A percentile compares a stretch with the other conserved stretches of the same genome.
These are phyloP conservation scores for Fragariocoptes setiger DNA, from an alignment of 1,140 invertebrate species.

Conservation along the genomic window DNA sequence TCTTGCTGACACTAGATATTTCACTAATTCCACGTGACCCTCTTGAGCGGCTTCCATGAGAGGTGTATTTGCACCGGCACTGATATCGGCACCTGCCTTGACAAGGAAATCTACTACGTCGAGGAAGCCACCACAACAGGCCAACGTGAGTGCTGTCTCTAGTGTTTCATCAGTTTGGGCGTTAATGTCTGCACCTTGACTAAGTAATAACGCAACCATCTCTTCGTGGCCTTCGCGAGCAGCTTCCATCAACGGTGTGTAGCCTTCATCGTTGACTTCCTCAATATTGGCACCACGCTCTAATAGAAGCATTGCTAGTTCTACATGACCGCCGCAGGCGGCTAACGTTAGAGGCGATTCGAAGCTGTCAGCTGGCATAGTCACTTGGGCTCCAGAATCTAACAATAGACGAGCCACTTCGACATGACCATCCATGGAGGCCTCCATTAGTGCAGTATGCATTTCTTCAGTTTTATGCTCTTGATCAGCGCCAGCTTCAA, in stretches of 20 bases:
- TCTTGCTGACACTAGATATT: constrained; percentile 33
- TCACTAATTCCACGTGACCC: constrained; percentile 67
- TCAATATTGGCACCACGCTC: constrained; percentile 93
- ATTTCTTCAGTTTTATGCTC: constrained; percentile 97
- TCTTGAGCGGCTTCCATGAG: constrained; percentile 94
- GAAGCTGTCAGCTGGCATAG: constrained; percentile 97
- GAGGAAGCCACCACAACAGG: constrained; percentile 82
- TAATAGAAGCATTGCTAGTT: constrained; percentile 68
- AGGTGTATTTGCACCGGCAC: constrained; percentile 78
- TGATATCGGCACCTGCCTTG: constrained; percentile 74
- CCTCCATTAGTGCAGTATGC: constrained; percentile 98
- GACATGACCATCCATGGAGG: constrained; percentile 95
- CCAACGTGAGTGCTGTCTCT: constrained; percentile 79
- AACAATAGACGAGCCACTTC: constrained; percentile 69
- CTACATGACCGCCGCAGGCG: constrained; percentile 89
- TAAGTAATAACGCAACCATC: constrained; percentile 73
- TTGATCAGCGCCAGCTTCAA: constrained; percentile 72
- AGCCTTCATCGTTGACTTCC: constrained; percentile 93
- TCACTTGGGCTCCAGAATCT: constrained; percentile 87
- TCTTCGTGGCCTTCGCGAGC: constrained; percentile 89
- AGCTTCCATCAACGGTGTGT: constrained; percentile 95
- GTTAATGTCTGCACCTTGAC: constrained; percentile 81
- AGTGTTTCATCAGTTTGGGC: constrained; percentile 92
- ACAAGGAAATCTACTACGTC: constrained; percentile 90
- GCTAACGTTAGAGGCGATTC: constrained; percentile 89